Evolutionary conservation across 2,797 vertebrate species (phyloP).

Genomic region (Rachycentron canadum): DNA sequence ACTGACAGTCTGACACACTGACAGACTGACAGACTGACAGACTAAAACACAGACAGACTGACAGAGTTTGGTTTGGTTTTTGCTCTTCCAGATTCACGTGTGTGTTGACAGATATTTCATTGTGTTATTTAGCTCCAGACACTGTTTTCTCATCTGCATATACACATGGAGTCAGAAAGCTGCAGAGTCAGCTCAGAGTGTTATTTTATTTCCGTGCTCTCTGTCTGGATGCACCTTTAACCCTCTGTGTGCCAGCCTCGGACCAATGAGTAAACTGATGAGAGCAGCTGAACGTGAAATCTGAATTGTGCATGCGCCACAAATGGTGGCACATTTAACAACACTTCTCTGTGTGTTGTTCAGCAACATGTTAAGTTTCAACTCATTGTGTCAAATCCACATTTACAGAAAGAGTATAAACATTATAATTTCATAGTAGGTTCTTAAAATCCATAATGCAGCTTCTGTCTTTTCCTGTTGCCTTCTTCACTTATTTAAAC

Average conservation of each 20-base stretch:
- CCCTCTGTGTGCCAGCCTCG: not conserved
- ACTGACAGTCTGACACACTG: too few relatives aligned
- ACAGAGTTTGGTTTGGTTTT: too few relatives aligned
- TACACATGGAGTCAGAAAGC: not conserved
- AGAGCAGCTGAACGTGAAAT: not conserved
- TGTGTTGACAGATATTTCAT: slow-evolving; percentile 17
- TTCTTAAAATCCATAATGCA: not conserved
- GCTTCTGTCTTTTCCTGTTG: slow-evolving; percentile 6
- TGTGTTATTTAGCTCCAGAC: slow-evolving; percentile 10
- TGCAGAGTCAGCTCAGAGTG: not conserved
- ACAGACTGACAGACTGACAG: too few relatives aligned
- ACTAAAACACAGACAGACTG: too few relatives aligned
- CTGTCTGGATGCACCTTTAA: not conserved
- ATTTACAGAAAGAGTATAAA: not conserved
- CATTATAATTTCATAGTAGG: not conserved
- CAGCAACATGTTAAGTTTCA: not conserved
- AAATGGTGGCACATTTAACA: not conserved
- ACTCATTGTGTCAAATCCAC: slow-evolving; percentile 1
- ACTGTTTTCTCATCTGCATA: not conserved
- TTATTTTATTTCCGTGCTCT: not conserved
- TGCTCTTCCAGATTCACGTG: too few relatives aligned
- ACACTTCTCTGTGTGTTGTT: not conserved
- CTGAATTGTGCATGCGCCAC: not conserved
- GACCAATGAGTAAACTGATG: not conserved
- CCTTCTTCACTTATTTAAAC: not conserved